These are phyloP conservation scores for Sebastiscus albofasciatus DNA, from an alignment of 2,797 vertebrate species.

Conservation along the genomic window DNA sequence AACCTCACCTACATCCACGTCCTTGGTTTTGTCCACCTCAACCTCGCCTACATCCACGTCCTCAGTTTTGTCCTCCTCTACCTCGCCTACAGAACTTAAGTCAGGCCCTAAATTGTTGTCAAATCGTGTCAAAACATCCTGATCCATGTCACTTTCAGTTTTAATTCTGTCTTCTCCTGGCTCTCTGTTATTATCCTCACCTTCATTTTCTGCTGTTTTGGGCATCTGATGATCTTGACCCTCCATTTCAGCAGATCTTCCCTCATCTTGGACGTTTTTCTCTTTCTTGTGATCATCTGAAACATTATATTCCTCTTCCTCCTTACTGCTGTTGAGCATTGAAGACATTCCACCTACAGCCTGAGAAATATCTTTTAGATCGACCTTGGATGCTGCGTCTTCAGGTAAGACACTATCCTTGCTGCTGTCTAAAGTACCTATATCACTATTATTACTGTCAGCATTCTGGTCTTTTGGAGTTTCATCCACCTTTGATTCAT, in stretches of 20 bases:
- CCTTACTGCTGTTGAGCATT: slow-evolving; percentile 11
- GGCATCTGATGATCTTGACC: not conserved
- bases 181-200: not conserved
- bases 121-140: not conserved
- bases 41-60: not conserved
- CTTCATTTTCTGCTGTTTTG: slow-evolving; percentile 6
- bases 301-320: slow-evolving; percentile 4
- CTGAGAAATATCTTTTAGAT: slow-evolving; percentile 28
- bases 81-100: not conserved
- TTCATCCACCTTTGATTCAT: not conserved
- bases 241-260: slow-evolving; percentile 2
- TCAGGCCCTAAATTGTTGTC: not conserved
- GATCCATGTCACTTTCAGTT: not conserved
- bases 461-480: not conserved
- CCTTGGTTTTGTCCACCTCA: not conserved
- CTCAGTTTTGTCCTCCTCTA: not conserved
- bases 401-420: not conserved
- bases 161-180: not conserved
- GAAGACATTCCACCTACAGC: slow-evolving; percentile 10
- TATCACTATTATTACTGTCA: not conserved
- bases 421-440: not conserved
- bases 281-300: slow-evolving; percentile 12
- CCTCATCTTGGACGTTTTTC: not conserved
- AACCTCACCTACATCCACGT: not conserved
- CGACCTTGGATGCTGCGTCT: slow-evolving; percentile 4